Evolutionary conservation across 2,113 vertebrate species (phyloP), one percentile per base, ranked within the genome.

Genomic region (Neogobius melanostomus): DNA sequence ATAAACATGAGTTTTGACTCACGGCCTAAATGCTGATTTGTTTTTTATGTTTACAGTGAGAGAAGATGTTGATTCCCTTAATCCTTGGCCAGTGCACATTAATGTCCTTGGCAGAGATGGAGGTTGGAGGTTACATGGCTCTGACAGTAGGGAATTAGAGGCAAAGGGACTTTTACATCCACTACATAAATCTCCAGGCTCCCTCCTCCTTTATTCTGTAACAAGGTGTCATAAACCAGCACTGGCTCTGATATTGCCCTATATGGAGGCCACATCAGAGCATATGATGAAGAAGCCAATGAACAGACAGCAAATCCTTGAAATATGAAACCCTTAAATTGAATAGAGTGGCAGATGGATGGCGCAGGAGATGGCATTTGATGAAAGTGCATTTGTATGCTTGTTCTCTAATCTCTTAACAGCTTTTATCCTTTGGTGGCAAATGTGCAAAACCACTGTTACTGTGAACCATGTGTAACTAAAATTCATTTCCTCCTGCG

Each of bases 221-320:
- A 70, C 1, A 12, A 71, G 52, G 47, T 46, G 53, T 81, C 74
- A 77, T 12, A 4, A 1, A 56, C 42, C 49, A 43, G 2, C 67
- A 47, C 66, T 80, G 81, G 76, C 57, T 66, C 53, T 8, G n/a
- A 66, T 21, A 66, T 67, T 69, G 16, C 63, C 21, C 16, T 44
- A 17, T 44, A 17, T 66, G 10, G 60, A 69, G 63, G 64, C 75
- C 10, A 3, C n/a, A 9, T 51, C 49, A 14, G 49, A 51, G 3
- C 12, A 14, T 51, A 15, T 51, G 49, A 51, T 51, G 49, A 51
- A 51, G 49, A 51, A 14, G 49, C 49, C 8, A 51, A n/a, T 64
- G 15, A 54, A 71, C 3, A 51, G 4, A 36, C 28, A 36, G 28
- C 1, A 36, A 67, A 72, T 71, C 73, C 59, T 47, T 43, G 15